These are phyloP conservation scores for Glareola pratincola DNA, from an alignment of 2,113 vertebrate species.

Conservation along the genomic window DNA sequence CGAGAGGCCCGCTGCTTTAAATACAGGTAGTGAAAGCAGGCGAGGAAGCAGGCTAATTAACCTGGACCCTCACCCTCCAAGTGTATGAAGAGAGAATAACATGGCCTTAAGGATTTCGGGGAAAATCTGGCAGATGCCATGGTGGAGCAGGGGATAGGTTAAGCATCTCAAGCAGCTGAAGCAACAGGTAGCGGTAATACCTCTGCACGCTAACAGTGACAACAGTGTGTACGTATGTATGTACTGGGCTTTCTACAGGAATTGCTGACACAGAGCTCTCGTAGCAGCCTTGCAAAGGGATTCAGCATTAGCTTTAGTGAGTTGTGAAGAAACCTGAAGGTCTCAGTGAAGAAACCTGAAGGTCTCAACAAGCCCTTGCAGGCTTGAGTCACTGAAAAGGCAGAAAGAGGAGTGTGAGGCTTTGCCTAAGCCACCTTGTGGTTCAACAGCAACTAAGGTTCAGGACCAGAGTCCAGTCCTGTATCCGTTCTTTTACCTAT, in stretches of 20 bases:
- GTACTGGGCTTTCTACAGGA: not conserved
- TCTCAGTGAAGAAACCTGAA: not conserved
- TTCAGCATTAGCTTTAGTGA: not conserved
- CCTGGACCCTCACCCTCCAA: not conserved
- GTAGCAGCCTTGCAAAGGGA: not conserved
- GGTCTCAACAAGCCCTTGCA: not conserved
- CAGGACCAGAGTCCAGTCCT: not conserved
- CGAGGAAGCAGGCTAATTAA: not conserved
- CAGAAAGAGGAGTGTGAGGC: not conserved
- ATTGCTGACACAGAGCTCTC: not conserved
- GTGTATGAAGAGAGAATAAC: not conserved
- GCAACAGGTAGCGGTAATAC: not conserved
- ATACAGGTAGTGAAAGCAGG: not conserved
- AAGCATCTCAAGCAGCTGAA: not conserved
- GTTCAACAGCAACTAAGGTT: not conserved
- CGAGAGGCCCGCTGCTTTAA: not conserved
- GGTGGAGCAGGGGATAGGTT: not conserved
- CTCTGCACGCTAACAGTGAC: not conserved
- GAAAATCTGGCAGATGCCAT: not conserved
- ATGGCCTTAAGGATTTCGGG: not conserved
- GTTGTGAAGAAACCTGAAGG: not conserved
- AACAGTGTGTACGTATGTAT: rapidly evolving
- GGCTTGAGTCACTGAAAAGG: not conserved
- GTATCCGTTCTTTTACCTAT: not conserved
- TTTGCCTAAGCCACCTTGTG: not conserved